phyloP scores from a whole-genome alignment of 2,113 vertebrate species.

The Sigmodon hispidus region DNA sequence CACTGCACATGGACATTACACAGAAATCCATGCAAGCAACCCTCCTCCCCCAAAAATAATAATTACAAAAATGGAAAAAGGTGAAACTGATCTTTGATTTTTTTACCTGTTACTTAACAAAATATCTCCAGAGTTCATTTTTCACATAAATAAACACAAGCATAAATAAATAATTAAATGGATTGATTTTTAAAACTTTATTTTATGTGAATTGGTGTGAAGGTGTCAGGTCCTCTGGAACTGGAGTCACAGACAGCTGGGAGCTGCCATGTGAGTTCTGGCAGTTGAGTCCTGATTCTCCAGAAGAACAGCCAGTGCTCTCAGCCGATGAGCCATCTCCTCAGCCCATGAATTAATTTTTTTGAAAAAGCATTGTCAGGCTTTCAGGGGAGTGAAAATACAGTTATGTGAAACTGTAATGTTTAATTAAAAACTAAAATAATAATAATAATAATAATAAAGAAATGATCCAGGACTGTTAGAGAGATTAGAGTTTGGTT shows the following conservation, averaged over 20 bases:
- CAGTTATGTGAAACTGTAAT: no score
- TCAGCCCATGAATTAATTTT: not conserved
- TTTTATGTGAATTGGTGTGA: no score
- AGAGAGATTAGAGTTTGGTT: not conserved
- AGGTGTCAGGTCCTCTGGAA: no score
- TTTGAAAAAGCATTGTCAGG: not conserved
- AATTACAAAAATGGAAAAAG: not conserved
- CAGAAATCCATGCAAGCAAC: not conserved
- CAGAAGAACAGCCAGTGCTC: no score
- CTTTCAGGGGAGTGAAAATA: not conserved
- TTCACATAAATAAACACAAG: not conserved
- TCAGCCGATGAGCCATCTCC: no score
- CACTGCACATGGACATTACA: not conserved
- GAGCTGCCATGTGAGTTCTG: no score
- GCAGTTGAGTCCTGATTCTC: no score
- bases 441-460: no score
- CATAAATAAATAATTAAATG: not conserved
- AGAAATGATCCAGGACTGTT: no score
- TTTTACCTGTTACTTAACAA: not conserved
- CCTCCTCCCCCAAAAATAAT: not conserved
- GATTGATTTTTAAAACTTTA: not conserved
- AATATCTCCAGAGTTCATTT: not conserved
- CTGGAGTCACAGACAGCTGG: no score
- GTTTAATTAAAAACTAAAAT: no score
- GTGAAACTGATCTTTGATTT: not conserved